A percentile compares a stretch with the other conserved stretches of the same genome.
phyloP scores from a whole-genome alignment of 2,797 vertebrate species.

The Notoglanidium macrostoma region DNA sequence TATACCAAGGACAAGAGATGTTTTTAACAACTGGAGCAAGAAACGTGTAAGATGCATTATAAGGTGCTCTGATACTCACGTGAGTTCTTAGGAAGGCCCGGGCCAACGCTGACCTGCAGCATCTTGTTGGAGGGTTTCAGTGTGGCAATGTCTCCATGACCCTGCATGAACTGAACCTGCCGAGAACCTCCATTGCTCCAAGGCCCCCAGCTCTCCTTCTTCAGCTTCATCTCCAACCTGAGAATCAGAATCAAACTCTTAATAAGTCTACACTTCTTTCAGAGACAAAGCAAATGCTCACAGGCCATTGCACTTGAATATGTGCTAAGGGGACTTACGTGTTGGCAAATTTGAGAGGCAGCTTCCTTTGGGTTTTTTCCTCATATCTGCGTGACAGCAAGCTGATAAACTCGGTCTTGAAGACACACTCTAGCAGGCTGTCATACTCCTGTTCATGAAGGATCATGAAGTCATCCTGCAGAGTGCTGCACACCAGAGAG shows the following conservation, averaged over 20 bases:
- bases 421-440: slow-evolving; percentile 93
- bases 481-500: slow-evolving; percentile 73
- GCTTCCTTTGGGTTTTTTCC: slow-evolving; percentile 91
- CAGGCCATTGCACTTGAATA: neutral
- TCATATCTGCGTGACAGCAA: slow-evolving; percentile 89
- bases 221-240: slow-evolving; percentile 95
- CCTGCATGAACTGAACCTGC: slow-evolving; percentile 89
- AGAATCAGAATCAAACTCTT: slow-evolving; percentile 1
- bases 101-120: slow-evolving; percentile 94
- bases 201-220: slow-evolving; percentile 97
- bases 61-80: slow-evolving; percentile 78
- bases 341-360: slow-evolving; percentile 94
- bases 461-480: slow-evolving; percentile 95
- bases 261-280: neutral
- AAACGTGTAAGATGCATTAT: neutral
- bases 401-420: slow-evolving; percentile 97
- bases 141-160: slow-evolving; percentile 83
- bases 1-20: neutral
- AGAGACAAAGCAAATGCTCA: neutral
- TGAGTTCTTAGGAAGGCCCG: slow-evolving; percentile 92
- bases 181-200: slow-evolving; percentile 88
- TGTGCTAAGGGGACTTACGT: slow-evolving; percentile 78
- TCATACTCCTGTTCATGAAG: slow-evolving; percentile 97
- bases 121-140: slow-evolving; percentile 92
- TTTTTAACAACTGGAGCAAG: neutral